phyloP scores from a whole-genome alignment of 2,888 invertebrate species.

The Cheilosia impressa region DNA sequence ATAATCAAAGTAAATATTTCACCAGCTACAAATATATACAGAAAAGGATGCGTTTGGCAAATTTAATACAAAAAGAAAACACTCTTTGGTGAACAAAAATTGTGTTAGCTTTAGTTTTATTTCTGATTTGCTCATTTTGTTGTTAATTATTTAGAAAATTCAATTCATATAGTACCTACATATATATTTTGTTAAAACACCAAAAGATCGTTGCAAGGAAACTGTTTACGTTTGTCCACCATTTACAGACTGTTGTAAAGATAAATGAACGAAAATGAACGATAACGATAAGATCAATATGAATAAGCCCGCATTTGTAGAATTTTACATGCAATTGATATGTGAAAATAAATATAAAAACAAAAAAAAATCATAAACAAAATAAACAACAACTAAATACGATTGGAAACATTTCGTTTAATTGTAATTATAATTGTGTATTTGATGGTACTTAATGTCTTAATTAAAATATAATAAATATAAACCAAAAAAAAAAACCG shows the following conservation, averaged over 20 bases:
- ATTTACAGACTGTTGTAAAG: conserved; percentile 47
- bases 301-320: conserved; percentile 65
- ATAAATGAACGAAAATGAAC: conserved; percentile 45
- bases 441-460: conserved; percentile 78
- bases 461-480: conserved; percentile 65
- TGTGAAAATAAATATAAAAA: conserved; percentile 48
- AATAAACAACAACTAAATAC: conserved; percentile 61
- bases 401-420: conserved; percentile 68
- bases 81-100: conserved; percentile 30
- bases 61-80: conserved; percentile 29
- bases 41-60: conserved; percentile 49
- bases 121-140: conserved; percentile 37
- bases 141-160: conserved; percentile 40
- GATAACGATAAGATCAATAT: conserved; percentile 31
- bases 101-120: conserved; percentile 23
- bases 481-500: conserved; percentile 40
- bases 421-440: conserved; percentile 77
- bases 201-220: conserved; percentile 69
- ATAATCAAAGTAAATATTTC: conserved; percentile 59
- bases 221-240: conserved; percentile 8
- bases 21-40: conserved; percentile 40
- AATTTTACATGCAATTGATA: conserved; percentile 55
- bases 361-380: conserved; percentile 51
- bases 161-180: background rate
- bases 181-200: conserved; percentile 77